Evolutionary conservation across 2,113 vertebrate genomes (phyloP).

Genomic region (Delphinus delphis): DNA sequence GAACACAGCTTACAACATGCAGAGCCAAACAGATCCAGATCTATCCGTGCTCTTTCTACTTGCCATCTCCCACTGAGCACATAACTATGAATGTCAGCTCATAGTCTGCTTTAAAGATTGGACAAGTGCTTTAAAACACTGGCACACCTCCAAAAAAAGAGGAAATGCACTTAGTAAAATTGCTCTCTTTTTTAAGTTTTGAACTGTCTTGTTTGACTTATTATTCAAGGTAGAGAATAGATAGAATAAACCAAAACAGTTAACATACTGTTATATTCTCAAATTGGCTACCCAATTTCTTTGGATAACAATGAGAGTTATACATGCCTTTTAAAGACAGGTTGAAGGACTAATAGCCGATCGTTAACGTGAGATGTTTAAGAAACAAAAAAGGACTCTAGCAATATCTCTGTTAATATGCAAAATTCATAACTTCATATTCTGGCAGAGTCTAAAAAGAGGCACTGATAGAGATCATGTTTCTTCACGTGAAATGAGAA

Average conservation of each 20-base stretch:
- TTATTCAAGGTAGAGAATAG: conserved; percentile 41
- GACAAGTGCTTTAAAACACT: not conserved
- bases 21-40: not conserved
- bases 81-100: conserved; percentile 53
- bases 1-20: not conserved
- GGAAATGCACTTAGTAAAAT: not conserved
- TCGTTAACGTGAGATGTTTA: not conserved
- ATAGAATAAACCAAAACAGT: conserved; percentile 13
- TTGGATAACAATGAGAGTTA: not conserved
- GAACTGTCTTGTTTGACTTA: conserved; percentile 6
- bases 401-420: not conserved
- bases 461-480: not conserved
- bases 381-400: not conserved
- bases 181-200: not conserved
- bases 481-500: conserved; percentile 48
- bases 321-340: not conserved
- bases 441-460: conserved; percentile 1
- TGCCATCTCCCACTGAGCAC: not conserved
- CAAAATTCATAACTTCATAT: not conserved
- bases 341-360: not conserved
- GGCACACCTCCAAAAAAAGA: conserved; percentile 26
- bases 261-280: conserved; percentile 8
- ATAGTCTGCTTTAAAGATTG: conserved; percentile 36
- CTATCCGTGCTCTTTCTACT: not conserved
- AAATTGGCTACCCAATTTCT: not conserved